These are phyloP conservation scores for Zootoca vivipara DNA, from an alignment of 2,113 vertebrate genomes.

Conservation along the genomic window DNA sequence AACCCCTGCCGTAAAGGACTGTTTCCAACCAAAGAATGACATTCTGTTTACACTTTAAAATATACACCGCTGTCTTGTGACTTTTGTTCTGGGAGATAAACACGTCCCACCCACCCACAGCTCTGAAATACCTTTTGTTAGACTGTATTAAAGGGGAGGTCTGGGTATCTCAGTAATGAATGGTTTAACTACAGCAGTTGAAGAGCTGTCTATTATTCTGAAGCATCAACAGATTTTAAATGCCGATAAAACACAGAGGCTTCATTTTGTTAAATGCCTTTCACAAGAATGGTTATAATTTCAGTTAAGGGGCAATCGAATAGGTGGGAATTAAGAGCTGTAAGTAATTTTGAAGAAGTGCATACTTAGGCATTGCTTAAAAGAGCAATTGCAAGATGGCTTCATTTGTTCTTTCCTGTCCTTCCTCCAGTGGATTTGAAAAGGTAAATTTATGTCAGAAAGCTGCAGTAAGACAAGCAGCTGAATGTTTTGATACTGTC, in stretches of 20 bases:
- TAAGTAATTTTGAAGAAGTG: constrained; percentile 10
- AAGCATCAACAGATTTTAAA: background rate
- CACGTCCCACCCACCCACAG: background rate
- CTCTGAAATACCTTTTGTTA: constrained; percentile 13
- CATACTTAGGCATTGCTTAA: background rate
- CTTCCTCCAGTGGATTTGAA: background rate
- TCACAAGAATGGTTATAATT: constrained; percentile 8
- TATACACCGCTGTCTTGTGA: background rate
- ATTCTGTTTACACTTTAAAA: background rate
- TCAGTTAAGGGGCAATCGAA: background rate
- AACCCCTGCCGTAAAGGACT: background rate
- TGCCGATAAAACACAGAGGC: background rate
- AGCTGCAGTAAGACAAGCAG: background rate
- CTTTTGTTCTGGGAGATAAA: background rate
- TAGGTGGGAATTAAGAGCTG: constrained; percentile 18
- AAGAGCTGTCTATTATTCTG: constrained; percentile 5
- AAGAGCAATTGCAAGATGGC: background rate
- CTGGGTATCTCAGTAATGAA: constrained; percentile 36
- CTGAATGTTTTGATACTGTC: constrained; percentile 30
- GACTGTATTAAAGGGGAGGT: background rate
- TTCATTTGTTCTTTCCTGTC: background rate
- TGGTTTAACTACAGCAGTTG: constrained; percentile 16
- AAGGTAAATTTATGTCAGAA: background rate
- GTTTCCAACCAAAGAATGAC: constrained; percentile 3
- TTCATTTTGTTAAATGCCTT: constrained; percentile 10